Evolutionary conservation across 2,797 vertebrate species (phyloP).

Genomic region (Toxotes lorentzi): DNA sequence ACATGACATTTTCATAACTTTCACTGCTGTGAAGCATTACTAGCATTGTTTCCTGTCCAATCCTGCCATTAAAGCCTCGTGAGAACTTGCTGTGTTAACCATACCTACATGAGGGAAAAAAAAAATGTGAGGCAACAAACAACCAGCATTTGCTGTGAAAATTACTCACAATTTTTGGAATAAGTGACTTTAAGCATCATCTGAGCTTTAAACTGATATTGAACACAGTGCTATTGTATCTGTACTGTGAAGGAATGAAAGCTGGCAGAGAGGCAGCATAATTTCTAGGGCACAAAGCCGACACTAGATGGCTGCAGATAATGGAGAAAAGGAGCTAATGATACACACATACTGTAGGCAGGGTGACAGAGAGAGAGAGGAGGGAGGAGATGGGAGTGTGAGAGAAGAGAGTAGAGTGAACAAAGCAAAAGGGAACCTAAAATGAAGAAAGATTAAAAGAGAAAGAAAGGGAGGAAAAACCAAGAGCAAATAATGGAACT

Average conservation of each 20-base stretch:
- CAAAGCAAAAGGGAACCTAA: constrained; percentile 26
- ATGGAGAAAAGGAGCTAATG: constrained; percentile 87
- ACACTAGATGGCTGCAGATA: constrained; percentile 92
- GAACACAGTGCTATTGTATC: constrained; percentile 18
- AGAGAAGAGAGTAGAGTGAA: constrained; percentile 23
- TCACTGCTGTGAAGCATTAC: constrained; percentile 13
- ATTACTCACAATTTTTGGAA: neutral
- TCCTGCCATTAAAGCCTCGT: neutral
- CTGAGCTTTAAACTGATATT: constrained; percentile 21
- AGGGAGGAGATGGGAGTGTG: constrained; percentile 31
- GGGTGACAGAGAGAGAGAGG: constrained; percentile 49
- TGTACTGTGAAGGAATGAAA: constrained; percentile 52
- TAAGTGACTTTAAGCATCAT: constrained; percentile 2
- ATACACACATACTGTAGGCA: constrained; percentile 74
- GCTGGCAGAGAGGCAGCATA: constrained; percentile 60
- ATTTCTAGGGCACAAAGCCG: constrained; percentile 86
- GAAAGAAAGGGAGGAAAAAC: constrained; percentile 21
- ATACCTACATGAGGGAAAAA: neutral
- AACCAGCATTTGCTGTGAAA: constrained; percentile 7
- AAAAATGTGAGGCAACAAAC: neutral
- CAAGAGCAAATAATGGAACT: constrained; percentile 4
- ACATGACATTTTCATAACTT: constrained; percentile 52
- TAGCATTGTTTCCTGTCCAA: constrained; percentile 12
- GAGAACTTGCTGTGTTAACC: neutral
- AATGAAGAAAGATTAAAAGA: constrained; percentile 41